Base-by-base conservation (phyloP, 1,140 invertebrate species). In the Aphis gossypii region DNA sequence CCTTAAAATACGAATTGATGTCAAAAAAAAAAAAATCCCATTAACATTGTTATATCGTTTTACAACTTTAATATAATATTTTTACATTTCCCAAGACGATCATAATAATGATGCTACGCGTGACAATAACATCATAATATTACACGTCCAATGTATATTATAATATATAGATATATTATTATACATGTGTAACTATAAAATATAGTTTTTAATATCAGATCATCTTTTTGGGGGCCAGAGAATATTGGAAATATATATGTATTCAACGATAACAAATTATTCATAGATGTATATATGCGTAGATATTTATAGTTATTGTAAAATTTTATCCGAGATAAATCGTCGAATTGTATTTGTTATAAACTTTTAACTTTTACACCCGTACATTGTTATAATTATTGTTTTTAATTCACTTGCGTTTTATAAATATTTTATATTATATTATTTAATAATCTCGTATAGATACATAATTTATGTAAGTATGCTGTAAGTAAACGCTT, bases 31-130 rank as follows among this genome's bases (percentile, higher is more conserved):
- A 68, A 68, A 68, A n/a, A 41, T 2, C 38, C 38, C 41, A 46
- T 86, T 86, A 46, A 30, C 46, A 46, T 86, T 76, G 30, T 76
- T 86, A 46, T 88, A 51, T 38, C 21, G 56, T 90, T 90, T 90
- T 90, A 90, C 56, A 90, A 90, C 89, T 20, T 68, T 44, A 68
- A 68, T 68, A 46, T 89, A 25, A 41, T 89, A 68, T 60, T 90
- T 90, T 68, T 68, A 90, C 56, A 68, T 68, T 21, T 44, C 89
- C 54, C 89, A 68, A 90, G 89, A 68, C 89, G 89, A 46, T 90
- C 89, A 25, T 90, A 30, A 68, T 90, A 30, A 48, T 76, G 14
- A 76, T 54, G 20, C 20, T 8, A 35, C 48, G n/a, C 48, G 48
- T 35, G 25, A 89, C 20, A 54, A 89, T 89, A 35, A n/a, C 9